Base-by-base conservation (phyloP, 2,113 vertebrate genomes). In the Xenopus borealis region DNA sequence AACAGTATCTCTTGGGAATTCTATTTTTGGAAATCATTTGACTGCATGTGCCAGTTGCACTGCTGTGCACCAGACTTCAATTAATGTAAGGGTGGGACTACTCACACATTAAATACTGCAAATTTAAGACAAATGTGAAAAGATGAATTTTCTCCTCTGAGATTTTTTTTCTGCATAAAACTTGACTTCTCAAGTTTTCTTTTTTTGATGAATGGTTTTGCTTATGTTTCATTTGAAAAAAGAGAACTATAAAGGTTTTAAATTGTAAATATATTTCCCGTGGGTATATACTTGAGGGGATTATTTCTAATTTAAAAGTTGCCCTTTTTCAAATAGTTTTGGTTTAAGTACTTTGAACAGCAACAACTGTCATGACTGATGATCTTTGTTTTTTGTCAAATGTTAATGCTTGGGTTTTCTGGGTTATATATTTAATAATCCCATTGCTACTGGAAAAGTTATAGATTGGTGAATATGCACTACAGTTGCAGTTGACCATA, bases 361-460 rank as follows among this genome's bases (percentile, higher is more conserved):
- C n/a, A 40, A 65, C 33, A 65, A 65, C 63, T 65, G 63, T 65
- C 63, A 65, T 18, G 14, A 45, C 63, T 19, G 17, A 65, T 65
- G 17, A 8, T 18, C 11, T 18, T 46, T 65, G 7, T n/a, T 45
- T 65, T 65, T 45, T 17, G 45, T 65, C 63, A 65, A 65, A 17
- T 18, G 13, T 18, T 65, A 65, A 46, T 65, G 17, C 19, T 44
- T 63, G 27, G 27, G 62, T 27, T 12, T 63, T 63, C 27, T 12
- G 14, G 44, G 30, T 40, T 2, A 40, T 63, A 30, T 23, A 16
- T 27, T 33, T 63, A 65, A 65, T 18, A n/a, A 45, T 46, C 40
- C 3, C 40, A 45, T 45, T 65, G 33, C 63, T 19, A 17, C 16
- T 10, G 12, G 20, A 64, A 27, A 20, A 61, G 19, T 12, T 61